Evolutionary conservation across 1,140 invertebrate species (phyloP), one percentile per base, ranked within the genome.

Genomic region (Bombus pascuorum): DNA sequence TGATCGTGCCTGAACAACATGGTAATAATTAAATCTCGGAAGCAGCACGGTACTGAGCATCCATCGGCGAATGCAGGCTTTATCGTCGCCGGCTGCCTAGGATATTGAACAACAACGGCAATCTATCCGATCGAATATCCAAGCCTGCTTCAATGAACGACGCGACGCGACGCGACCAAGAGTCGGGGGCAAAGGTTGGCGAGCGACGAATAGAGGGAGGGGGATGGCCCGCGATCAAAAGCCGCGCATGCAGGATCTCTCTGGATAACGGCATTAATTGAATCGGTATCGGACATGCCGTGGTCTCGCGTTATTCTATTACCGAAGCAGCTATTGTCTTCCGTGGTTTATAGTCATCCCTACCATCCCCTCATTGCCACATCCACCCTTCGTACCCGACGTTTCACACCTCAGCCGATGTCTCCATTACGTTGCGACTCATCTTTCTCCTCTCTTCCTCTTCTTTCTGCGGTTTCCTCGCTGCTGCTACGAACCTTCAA

Each of bases 241-340:
- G 92, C 92, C 86, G 87, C 85, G 90, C 91, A 90, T 89, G 86
- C 90, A 91, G 91, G 87, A 92, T 92, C 88, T 87, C 85, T 72
- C 89, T 85, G 92, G 91, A 93, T 93, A 93, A 93, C 93, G 91
- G 92, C 92, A 94, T 93, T 94, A 94, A 94, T 94, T 93, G 92
- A 94, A 94, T 94, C 91, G 92, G 90, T 93, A 93, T 93, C 92
- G 91, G 88, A 91, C 91, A 90, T 91, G 90, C 88, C 91, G 87
- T 91, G 90, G 91, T 91, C 91, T 89, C 90, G 90, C 91, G 93
- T 94, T 94, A 94, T 94, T 94, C 93, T 93, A 94, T 93, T 94
- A 94, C 92, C 90, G 92, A 93, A 92, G 88, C 92, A 92, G 91
- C 90, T 90, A 93, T 93, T 94, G 93, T 93, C 92, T 93, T 93